These are phyloP conservation scores for Itoplectis maculator DNA, from an alignment of 2,888 invertebrate species.

Conservation along the genomic window DNA sequence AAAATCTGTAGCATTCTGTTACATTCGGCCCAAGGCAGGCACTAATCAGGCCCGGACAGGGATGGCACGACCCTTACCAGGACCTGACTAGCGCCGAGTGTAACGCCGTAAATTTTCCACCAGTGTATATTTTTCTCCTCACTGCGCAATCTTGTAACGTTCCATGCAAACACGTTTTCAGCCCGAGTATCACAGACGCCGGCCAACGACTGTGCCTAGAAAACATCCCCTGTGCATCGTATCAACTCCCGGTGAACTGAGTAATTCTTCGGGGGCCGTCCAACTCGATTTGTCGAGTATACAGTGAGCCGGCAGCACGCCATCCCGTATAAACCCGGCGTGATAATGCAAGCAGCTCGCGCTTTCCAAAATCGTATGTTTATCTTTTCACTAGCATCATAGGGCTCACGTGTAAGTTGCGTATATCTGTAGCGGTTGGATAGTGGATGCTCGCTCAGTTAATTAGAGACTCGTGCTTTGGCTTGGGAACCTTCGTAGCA, in stretches of 20 bases:
- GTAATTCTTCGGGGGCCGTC: conserved; percentile 47
- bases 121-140: too few species aligned
- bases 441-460: conserved; percentile 60
- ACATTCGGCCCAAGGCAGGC: too few species aligned
- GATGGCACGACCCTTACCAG: too few species aligned
- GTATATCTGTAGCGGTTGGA: conserved; percentile 7
- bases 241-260: background rate
- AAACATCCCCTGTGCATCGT: background rate
- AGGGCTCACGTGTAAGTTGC: background rate
- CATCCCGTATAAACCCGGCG: conserved; percentile 48
- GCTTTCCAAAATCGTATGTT: conserved; percentile 68
- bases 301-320: conserved; percentile 44
- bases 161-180: too few species aligned
- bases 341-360: conserved; percentile 49
- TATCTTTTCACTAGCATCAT: conserved; percentile 62
- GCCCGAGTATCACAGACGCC: background rate
- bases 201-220: background rate
- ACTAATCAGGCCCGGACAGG: too few species aligned
- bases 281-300: conserved; percentile 47
- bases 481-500: conserved; percentile 25
- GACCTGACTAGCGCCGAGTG: too few species aligned
- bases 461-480: conserved; percentile 58
- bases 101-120: too few species aligned
- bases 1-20: too few species aligned
- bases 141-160: too few species aligned